A percentile compares a stretch with the other conserved stretches of the same genome.
phyloP scores from a whole-genome alignment of 2,113 vertebrate genomes.

The Microtus montanus region DNA sequence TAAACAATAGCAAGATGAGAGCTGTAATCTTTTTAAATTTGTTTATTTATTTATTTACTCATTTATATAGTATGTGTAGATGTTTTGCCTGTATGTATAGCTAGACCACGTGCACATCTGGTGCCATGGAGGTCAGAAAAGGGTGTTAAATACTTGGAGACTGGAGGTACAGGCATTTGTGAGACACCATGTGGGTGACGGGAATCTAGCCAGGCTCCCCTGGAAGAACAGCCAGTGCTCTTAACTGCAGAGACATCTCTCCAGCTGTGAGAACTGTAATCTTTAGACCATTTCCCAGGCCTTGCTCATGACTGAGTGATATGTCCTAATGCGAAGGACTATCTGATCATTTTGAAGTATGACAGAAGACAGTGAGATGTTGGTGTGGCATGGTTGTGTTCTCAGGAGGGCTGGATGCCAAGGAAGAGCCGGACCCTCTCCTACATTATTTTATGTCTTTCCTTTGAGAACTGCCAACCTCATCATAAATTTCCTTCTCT shows the following conservation, averaged over 20 bases:
- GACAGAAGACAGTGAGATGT: neutral
- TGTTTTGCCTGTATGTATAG: neutral
- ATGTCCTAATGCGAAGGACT: neutral
- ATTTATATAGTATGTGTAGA: neutral
- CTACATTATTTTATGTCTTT: neutral
- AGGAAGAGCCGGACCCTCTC: neutral
- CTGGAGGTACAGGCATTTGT: neutral
- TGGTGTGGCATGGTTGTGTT: neutral
- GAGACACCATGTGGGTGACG: neutral
- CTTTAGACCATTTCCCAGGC: neutral
- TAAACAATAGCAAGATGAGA: neutral
- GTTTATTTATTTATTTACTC: neutral
- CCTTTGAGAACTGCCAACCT: neutral
- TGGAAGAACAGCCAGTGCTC: neutral
- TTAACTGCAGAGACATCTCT: neutral
- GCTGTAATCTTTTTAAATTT: neutral
- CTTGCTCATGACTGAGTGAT: neutral
- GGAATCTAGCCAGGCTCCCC: neutral
- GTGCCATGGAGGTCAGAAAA: neutral
- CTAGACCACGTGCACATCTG: neutral
- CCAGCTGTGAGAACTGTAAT: neutral
- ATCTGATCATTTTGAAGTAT: neutral
- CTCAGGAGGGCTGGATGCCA: neutral
- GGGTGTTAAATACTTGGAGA: neutral
- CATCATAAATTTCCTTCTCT: neutral